Conservation (phyloP, 2,888 invertebrate species). For the Mesochorus sp. region DNA sequence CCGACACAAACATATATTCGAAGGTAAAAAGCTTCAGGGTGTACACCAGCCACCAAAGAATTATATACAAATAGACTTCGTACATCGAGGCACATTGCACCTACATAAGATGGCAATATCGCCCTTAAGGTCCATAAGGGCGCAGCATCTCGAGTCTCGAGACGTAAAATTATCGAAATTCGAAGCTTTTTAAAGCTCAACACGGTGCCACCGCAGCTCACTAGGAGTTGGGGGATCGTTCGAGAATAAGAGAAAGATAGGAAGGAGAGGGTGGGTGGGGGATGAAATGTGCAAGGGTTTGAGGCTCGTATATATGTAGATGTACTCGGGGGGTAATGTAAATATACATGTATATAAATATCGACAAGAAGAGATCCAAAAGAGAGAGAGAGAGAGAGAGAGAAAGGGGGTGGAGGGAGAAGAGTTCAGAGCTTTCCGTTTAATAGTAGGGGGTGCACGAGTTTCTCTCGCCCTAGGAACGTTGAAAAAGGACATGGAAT, state of each 20-base stretch:
- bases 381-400: constrained; percentile 61
- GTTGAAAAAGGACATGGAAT: constrained; percentile 51
- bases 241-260: no score
- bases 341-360: constrained; percentile 33
- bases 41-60: constrained; percentile 2
- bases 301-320: no score
- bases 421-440: constrained; percentile 52
- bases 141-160: no score
- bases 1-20: neutral
- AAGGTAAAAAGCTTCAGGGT: no score
- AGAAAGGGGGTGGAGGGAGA: constrained; percentile 49
- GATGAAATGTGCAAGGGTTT: no score
- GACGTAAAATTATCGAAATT: no score
- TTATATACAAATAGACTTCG: constrained; percentile 16
- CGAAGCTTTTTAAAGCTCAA: no score
- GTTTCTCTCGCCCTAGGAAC: constrained; percentile 8
- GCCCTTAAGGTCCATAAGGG: no score
- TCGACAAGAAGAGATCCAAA: constrained; percentile 27
- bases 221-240: no score
- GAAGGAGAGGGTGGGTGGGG: no score
- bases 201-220: no score
- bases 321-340: neutral
- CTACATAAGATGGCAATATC: no score
- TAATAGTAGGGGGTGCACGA: constrained; percentile 53
- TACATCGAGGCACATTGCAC: neutral